Conservation (phyloP, 2,113 vertebrate species). For the Rhinoderma darwinii region DNA sequence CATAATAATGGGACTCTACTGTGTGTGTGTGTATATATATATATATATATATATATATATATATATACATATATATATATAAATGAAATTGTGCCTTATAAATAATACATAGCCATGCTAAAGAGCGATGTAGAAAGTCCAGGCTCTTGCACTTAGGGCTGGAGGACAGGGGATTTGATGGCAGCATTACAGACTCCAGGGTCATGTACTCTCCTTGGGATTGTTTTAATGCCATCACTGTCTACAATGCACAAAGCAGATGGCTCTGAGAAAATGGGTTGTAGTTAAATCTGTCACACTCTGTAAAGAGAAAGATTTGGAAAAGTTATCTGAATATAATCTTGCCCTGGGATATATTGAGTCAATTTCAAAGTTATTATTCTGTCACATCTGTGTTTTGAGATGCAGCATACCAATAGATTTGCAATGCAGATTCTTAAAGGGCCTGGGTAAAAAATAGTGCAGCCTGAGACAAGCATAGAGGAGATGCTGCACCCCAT, state of each 20-base stretch:
- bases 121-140: background rate
- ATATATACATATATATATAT: background rate
- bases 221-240: constrained; percentile 21
- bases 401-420: background rate
- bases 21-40: too few relatives aligned
- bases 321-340: constrained; percentile 50
- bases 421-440: constrained; percentile 19
- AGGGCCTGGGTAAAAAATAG: background rate
- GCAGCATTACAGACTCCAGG: constrained; percentile 3
- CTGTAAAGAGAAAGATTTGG: constrained; percentile 35
- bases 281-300: constrained; percentile 43
- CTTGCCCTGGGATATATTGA: constrained; percentile 37
- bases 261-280: constrained; percentile 28
- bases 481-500: background rate
- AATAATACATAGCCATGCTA: background rate
- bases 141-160: background rate
- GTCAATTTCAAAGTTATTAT: constrained; percentile 38
- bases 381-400: constrained; percentile 41
- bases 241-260: constrained; percentile 33
- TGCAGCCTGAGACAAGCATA: background rate
- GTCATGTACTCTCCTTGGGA: constrained; percentile 19
- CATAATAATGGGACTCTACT: too few relatives aligned
- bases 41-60: too few relatives aligned
- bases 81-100: background rate
- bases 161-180: background rate